Percentiles rank a stretch among this genome's conserved stretches.
These are phyloP conservation scores for Poliocrania exsul DNA, from an alignment of 2,797 vertebrate species.

Conservation along the genomic window DNA sequence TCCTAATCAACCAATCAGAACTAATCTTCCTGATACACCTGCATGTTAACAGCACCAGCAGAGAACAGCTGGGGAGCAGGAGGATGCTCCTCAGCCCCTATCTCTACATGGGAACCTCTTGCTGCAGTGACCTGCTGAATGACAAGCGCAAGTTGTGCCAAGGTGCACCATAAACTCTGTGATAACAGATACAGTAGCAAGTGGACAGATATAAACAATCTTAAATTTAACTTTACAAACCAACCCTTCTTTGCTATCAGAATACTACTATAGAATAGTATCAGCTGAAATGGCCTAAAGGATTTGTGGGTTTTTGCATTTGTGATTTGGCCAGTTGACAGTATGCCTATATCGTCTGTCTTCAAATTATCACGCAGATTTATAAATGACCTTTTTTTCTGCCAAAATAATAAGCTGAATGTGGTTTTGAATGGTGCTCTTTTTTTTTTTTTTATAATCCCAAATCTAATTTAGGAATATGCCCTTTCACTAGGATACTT, in stretches of 20 bases:
- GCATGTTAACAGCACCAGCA: neutral
- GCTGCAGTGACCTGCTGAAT: neutral
- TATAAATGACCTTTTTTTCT: neutral
- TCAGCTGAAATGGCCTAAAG: neutral
- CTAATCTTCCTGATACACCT: neutral
- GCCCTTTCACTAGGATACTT: neutral
- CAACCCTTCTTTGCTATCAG: neutral
- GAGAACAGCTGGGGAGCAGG: neutral
- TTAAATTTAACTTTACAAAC: neutral
- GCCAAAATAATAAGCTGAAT: constrained; percentile 1
- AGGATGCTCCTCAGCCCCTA: neutral
- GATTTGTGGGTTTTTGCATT: neutral
- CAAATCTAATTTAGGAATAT: neutral
- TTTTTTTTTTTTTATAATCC: neutral
- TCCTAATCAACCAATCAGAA: neutral
- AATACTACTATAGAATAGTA: neutral
- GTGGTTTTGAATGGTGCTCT: neutral
- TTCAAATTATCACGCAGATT: neutral
- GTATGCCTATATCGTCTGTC: neutral
- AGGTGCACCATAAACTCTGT: neutral
- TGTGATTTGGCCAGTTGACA: neutral
- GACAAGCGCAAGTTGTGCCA: neutral
- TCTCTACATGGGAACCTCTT: neutral
- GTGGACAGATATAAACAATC: neutral
- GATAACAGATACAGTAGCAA: neutral